A percentile compares a stretch with the other conserved stretches of the same genome.
Evolutionary conservation across 2,797 vertebrate species (phyloP).

Genomic region (Agapornis canus): DNA sequence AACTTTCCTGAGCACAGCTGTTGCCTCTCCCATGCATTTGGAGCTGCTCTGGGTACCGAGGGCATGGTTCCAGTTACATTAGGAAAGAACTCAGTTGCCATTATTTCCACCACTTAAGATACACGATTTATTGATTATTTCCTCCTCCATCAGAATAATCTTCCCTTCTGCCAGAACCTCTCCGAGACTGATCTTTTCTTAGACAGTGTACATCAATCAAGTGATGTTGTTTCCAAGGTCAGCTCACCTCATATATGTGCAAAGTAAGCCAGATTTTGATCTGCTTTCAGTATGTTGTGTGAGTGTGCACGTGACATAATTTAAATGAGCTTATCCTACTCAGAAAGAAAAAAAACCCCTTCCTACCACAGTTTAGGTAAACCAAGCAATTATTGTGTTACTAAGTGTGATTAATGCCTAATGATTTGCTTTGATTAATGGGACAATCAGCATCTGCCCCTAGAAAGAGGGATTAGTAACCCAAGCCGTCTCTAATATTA

Average conservation of each 20-base stretch:
- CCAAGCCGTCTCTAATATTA: constrained; percentile 2
- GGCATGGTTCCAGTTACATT: neutral
- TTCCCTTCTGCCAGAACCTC: neutral
- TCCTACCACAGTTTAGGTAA: constrained; percentile 67
- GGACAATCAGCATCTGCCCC: constrained; percentile 80
- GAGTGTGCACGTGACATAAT: neutral
- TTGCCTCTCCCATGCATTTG: neutral
- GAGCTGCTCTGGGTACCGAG: neutral
- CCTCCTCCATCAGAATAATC: neutral
- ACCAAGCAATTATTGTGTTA: constrained; percentile 74
- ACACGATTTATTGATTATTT: neutral
- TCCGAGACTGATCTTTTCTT: neutral
- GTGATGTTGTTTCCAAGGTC: neutral
- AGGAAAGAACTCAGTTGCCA: fast-evolving
- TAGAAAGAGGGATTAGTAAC: constrained; percentile 79
- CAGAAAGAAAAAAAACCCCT: neutral
- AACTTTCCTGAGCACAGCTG: neutral
- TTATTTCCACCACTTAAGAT: neutral
- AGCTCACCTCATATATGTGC: neutral
- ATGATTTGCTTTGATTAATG: constrained; percentile 79
- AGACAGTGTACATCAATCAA: neutral
- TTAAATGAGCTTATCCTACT: constrained; percentile 70
- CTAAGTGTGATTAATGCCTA: constrained; percentile 75
- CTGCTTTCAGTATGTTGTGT: neutral
- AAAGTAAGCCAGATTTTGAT: neutral